Base-by-base conservation (phyloP, 1,140 invertebrate species). In the Drosophila repletoides region DNA sequence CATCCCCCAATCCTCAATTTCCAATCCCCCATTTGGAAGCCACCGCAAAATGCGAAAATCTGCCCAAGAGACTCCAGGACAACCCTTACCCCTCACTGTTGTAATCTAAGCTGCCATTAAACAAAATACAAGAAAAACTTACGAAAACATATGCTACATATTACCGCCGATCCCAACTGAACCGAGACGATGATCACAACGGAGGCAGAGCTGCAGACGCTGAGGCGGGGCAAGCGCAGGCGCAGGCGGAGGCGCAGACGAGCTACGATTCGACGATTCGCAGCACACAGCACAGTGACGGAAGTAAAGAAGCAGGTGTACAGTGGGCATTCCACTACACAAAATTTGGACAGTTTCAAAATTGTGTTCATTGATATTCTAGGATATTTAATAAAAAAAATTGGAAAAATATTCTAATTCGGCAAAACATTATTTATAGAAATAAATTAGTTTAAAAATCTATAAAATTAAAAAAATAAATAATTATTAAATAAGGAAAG, bases 91-190 rank as follows among this genome's bases (percentile, higher is more conserved):
- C n/a, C n/a, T n/a, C n/a, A n/a, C 34, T 55, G 72, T 59, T 86
- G 80, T 86, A 86, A 86, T 86, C 80, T 81, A 86, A 86, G 80
- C 80, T 86, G 80, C 80, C 80, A 86, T 86, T 86, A 86, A 86
- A 86, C 75, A 86, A 84, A 84, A 86, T 86, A 86, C 80, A 84
- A 84, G 80, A 84, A 84, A 84, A 84, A 84, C 79, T 86, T 84
- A 84, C 80, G 76, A 86, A 86, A 86, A 86, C 80, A 86, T 86
- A 87, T 86, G 80, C 80, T 86, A 86, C 80, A 87, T 87, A 86
- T 86, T 84, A 84, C 80, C 75, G 76, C 66, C 72, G 75, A 58
- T 59, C 58, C 49, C 58, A 46, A 41, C 49, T 33, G 40, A 51
- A 64, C 26, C 45, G 31, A 52, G 67, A 52, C 52, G 45, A 34